phyloP scores from a whole-genome alignment of 2,888 invertebrate genomes.

The Onthophagus sagittarius region DNA sequence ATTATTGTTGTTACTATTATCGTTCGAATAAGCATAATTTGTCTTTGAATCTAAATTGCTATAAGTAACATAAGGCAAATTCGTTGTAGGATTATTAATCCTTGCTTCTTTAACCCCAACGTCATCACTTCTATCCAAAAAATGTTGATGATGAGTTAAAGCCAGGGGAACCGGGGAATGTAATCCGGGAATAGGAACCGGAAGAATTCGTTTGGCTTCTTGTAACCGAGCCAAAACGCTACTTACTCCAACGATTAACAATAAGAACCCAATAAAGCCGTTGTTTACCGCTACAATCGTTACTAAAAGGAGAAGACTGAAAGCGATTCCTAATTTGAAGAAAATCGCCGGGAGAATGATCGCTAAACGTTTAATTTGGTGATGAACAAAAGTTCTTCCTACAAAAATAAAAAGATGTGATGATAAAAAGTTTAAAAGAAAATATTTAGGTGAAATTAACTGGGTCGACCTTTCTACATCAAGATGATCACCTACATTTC shows the following conservation, averaged over 20 bases:
- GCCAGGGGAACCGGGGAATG: slow-evolving; percentile 41
- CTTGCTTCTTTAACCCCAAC: not conserved
- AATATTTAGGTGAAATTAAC: not conserved
- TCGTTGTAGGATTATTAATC: not conserved
- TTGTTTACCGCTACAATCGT: slow-evolving; percentile 73
- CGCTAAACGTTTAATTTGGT: slow-evolving; percentile 65
- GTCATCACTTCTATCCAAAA: slow-evolving; percentile 28
- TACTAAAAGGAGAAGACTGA: slow-evolving; percentile 65
- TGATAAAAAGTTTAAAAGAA: not conserved
- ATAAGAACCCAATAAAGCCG: slow-evolving; percentile 65
- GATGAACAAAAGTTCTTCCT: slow-evolving; percentile 70
- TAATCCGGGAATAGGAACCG: slow-evolving; percentile 42
- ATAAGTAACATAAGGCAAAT: slow-evolving; percentile 9
- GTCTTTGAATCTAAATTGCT: not conserved
- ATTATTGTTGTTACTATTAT: not conserved
- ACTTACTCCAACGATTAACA: slow-evolving; percentile 47
- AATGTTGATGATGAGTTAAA: slow-evolving; percentile 26
- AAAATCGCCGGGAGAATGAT: slow-evolving; percentile 70
- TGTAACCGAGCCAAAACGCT: slow-evolving; percentile 45
- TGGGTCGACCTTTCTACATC: not conserved
- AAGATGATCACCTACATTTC: not conserved
- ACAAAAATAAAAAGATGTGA: slow-evolving; percentile 8
- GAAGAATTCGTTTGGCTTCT: slow-evolving; percentile 38
- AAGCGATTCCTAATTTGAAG: slow-evolving; percentile 73
- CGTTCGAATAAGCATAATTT: too few species aligned